Evolutionary conservation across 2,797 vertebrate species (phyloP), one percentile per base, ranked within the genome.

Genomic region (Premnoplex brunnescens): DNA sequence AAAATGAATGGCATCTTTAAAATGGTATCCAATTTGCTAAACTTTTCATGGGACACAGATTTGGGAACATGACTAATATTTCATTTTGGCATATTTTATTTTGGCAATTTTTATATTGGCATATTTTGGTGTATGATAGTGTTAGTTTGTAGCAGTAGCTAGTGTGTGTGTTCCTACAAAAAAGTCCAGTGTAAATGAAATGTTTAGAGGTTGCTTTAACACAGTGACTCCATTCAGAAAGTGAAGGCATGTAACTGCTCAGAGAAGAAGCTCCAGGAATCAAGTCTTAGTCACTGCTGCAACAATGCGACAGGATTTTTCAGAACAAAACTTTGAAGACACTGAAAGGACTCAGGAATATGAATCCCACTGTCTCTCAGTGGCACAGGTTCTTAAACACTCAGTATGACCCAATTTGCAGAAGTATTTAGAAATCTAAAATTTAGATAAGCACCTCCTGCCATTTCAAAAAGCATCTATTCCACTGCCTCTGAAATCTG

Each of bases 391-490:
- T 94, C 64, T 83, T 83, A 85, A 91, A 41, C 28, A 49, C 36
- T 83, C 16, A 20, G 7, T 32, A 32, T 86, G 92, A 90, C 88
- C 73, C 36, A 93, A 81, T 96, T 96, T 93, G 21, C 43, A 76
- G 64, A 75, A 76, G 23, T 52, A 82, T 93, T 94, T 86, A 86
- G 83, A 90, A 95, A 96, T 93, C 91, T 95, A 75, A 95, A 94
- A 91, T 95, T 92, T 81, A 93, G 85, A 94, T 95, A 91, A 93
- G 76, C 18, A n/a, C 54, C 55, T 93, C 69, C 73, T 92, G 87
- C 85, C 51, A 84, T 96, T 94, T 93, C 69, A 88, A 86, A 88
- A 92, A 81, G 9, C 85, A 88, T 87, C 51, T 39, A 69, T 78
- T 75, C 30, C 10, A 66, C 26, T 92, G 59, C 60, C 79, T 79